These are phyloP conservation scores for Myotis brandtii DNA, from an alignment of 2,113 vertebrate species.

Conservation along the genomic window DNA sequence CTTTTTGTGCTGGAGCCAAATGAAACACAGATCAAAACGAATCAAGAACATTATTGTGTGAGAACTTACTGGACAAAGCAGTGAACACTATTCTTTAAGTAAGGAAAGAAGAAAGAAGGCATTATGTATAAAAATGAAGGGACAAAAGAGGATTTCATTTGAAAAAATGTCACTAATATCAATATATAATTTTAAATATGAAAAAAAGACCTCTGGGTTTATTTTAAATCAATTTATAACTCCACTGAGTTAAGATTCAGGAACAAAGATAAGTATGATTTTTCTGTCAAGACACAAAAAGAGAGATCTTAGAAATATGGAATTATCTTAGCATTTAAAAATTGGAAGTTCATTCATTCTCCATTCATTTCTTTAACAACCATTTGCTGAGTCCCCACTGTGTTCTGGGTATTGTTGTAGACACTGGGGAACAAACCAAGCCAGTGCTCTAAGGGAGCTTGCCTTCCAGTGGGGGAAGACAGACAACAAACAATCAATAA, in stretches of 20 bases:
- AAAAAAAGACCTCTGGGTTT: neutral
- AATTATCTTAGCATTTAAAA: slow-evolving; percentile 46
- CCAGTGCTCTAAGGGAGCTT: neutral
- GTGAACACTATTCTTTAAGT: neutral
- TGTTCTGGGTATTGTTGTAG: neutral
- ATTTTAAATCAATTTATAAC: neutral
- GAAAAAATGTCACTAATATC: neutral
- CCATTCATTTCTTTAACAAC: neutral
- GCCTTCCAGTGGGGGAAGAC: neutral
- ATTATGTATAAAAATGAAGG: neutral
- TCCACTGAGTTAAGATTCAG: neutral
- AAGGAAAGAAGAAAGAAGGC: slow-evolving; percentile 35
- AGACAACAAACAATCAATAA: neutral
- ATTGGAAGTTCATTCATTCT: neutral
- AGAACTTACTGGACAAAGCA: neutral
- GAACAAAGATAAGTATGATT: slow-evolving; percentile 1
- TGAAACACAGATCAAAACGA: slow-evolving; percentile 26
- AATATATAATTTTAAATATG: neutral
- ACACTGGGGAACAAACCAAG: neutral
- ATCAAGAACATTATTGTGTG: neutral
- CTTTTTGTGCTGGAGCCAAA: neutral
- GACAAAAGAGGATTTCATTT: slow-evolving; percentile 26
- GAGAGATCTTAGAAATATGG: slow-evolving; percentile 4
- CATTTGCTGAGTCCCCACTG: neutral
- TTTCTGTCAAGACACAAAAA: slow-evolving; percentile 48